Evolutionary conservation across 2,113 vertebrate genomes (phyloP).

Genomic region (Peromyscus polionotus): DNA sequence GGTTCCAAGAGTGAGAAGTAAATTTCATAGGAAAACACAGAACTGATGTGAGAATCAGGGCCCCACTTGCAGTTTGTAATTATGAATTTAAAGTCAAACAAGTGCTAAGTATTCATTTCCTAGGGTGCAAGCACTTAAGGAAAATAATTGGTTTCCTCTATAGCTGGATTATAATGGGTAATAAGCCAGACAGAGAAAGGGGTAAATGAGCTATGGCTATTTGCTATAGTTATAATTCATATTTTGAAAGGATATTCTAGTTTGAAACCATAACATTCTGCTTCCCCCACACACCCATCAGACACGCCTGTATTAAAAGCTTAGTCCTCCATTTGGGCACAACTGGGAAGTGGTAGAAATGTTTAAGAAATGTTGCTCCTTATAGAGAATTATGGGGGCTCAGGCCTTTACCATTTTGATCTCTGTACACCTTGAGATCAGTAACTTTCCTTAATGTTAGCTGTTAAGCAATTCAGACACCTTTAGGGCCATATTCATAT

Average conservation of each 20-base stretch:
- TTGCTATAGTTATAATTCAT: not conserved
- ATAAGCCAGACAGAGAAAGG: not conserved
- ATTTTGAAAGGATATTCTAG: not conserved
- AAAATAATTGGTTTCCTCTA: constrained; percentile 10
- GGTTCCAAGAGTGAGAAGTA: constrained; percentile 54
- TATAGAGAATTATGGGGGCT: not conserved
- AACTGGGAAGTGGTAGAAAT: not conserved
- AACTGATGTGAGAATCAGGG: constrained; percentile 16
- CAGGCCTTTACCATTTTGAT: not conserved
- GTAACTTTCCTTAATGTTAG: not conserved
- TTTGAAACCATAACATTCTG: not conserved
- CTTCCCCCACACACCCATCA: not conserved
- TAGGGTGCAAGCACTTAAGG: not conserved
- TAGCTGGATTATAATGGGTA: not conserved
- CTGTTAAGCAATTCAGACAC: not conserved
- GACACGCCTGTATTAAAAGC: not conserved
- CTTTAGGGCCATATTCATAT: not conserved
- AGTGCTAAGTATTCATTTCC: not conserved
- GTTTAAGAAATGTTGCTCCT: not conserved
- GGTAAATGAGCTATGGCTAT: not conserved
- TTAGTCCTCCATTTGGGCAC: not conserved
- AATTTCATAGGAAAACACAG: constrained; percentile 53
- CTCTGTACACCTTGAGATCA: not conserved
- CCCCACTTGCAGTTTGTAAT: constrained; percentile 9
- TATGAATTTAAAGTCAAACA: constrained; percentile 36